Conservation (phyloP, 2,888 invertebrate genomes). For the Microdon myrmicae region DNA sequence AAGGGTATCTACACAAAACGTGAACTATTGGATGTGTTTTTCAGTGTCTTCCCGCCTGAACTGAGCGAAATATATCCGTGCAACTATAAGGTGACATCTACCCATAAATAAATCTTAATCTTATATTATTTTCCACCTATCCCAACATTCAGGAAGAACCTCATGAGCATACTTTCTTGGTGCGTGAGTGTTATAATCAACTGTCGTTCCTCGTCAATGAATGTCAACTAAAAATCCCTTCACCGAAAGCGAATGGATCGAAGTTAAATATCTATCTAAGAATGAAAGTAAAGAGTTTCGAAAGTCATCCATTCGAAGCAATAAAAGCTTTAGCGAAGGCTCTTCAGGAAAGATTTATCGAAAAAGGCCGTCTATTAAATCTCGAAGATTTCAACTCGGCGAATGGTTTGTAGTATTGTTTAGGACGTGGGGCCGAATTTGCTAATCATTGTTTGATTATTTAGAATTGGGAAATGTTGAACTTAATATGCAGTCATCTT, state of each 20-base stretch:
- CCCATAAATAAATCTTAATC: too few species aligned
- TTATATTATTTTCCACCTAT: not conserved
- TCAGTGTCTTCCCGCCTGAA: conserved; percentile 54
- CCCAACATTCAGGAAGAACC: conserved; percentile 53
- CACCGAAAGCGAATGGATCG: conserved; percentile 41
- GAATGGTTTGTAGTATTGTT: conserved; percentile 39
- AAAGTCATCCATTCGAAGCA: conserved; percentile 58
- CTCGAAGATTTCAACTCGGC: conserved; percentile 59
- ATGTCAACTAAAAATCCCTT: conserved; percentile 55
- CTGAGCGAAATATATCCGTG: conserved; percentile 62
- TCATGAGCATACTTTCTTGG: conserved; percentile 60
- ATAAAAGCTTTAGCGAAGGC: conserved; percentile 57
- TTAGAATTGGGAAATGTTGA: conserved; percentile 58
- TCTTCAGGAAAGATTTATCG: conserved; percentile 57
- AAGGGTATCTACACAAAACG: conserved; percentile 54
- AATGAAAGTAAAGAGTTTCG: conserved; percentile 59
- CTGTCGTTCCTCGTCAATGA: conserved; percentile 56
- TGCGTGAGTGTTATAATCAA: conserved; percentile 61
- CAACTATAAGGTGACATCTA: conserved; percentile 59
- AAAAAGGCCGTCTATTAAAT: conserved; percentile 59
- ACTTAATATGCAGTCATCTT: conserved; percentile 57
- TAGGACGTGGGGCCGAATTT: too few species aligned
- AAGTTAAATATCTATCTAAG: conserved; percentile 56
- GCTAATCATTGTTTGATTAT: not conserved
- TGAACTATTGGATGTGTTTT: conserved; percentile 59